A percentile compares a stretch with the other conserved stretches of the same genome.
Conservation (phyloP, 2,888 invertebrate species). For the Caenorhabditis sinica region DNA sequence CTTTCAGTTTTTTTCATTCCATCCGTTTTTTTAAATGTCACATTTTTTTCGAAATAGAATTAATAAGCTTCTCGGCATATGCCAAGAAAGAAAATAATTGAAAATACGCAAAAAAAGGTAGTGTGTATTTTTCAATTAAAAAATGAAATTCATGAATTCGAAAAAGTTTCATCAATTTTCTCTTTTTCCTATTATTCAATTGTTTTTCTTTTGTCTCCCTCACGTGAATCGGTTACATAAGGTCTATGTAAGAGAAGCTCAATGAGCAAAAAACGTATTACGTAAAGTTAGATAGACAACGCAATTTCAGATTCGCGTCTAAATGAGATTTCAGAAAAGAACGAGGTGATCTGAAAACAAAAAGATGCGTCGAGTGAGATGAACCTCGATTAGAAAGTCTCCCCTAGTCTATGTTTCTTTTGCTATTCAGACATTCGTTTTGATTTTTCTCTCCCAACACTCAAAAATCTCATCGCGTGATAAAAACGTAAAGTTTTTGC, state of each 20-base stretch:
- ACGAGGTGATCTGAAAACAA: constrained; percentile 31
- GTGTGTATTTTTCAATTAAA: constrained; percentile 10
- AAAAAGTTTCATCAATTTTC: background rate
- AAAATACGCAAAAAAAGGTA: constrained; percentile 4
- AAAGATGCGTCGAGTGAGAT: background rate
- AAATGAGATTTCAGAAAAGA: constrained; percentile 35
- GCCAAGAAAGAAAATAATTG: constrained; percentile 7
- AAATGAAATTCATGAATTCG: constrained; percentile 20
- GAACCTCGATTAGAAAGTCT: constrained; percentile 8
- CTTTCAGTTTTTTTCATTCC: constrained; percentile 3
- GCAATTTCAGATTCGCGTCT: constrained; percentile 31
- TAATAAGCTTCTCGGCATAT: constrained; percentile 10
- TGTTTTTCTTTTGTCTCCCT: constrained; percentile 11
- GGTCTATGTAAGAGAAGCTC: constrained; percentile 10
- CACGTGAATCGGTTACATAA: constrained; percentile 27
- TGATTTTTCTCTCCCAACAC: background rate
- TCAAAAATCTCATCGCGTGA: constrained; percentile 4
- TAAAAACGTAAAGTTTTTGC: background rate
- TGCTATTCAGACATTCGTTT: background rate
- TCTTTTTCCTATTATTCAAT: constrained; percentile 6
- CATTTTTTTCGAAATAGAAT: constrained; percentile 13
- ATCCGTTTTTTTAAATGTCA: constrained; percentile 22
- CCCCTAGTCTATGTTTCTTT: background rate
- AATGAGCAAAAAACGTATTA: constrained; percentile 38
- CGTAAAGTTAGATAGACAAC: constrained; percentile 12